Base-by-base conservation (phyloP, 2,888 invertebrate genomes). In the Drosophila seclusa region DNA sequence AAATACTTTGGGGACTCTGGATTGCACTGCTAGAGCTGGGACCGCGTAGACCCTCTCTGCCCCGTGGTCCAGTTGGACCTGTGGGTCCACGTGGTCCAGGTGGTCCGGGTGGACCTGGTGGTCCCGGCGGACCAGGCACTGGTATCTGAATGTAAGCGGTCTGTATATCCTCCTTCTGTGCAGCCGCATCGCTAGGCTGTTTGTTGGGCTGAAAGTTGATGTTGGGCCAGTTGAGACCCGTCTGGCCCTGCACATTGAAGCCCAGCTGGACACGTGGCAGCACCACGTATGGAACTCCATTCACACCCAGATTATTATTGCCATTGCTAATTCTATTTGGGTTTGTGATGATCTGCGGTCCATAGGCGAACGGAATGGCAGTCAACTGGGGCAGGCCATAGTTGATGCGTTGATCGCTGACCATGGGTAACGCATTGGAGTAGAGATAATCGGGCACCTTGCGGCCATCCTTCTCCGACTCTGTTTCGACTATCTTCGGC, bases 361-460 rank as follows among this genome's bases (percentile, higher is more conserved):
- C 80, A 70, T 89, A 90, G 50, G 79, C 69, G 24, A 89, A 45
- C 0, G 86, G 87, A 67, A 84, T 80, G 1, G 85, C 80, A 10
- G 87, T 63, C 52, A 89, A 21, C 65, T 81, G 89, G 0, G 91
- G 91, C 57, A 89, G n/a, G 55, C 90, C 80, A 34, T 90, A 87
- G 36, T 91, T 90, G 10, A 90, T 42, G 60, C 85, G 87, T 34
- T 82, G 80, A 31, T 91, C 91, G 24, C 82, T 83, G 38, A 80
- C 72, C 80, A 92, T 78, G 32, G 92, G 90, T 27, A 90, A 87
- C 10, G 85, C 32, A 68, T 85, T 91, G 8, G 90, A 74, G 60
- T 91, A 91, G 7, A 92, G 73, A 71, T 91, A 91, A 8, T 91
- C 91, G n/a, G 91, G 92, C 13, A 92, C 68, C 36, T 90, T 91